These are phyloP conservation scores for Tapirus indicus DNA, from an alignment of 2,797 vertebrate genomes.

Conservation along the genomic window DNA sequence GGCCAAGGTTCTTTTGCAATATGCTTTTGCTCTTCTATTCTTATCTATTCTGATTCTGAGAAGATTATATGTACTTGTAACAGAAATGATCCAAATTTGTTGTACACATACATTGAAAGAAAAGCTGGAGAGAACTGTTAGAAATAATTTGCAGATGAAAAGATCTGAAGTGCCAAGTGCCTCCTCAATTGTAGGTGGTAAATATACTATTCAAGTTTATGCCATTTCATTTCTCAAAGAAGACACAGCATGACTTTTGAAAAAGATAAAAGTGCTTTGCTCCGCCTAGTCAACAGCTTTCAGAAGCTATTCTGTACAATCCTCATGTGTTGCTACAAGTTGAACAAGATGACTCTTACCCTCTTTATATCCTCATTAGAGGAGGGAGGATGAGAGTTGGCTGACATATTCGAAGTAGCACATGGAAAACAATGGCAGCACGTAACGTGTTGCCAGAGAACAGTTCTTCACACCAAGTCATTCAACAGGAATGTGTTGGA, in stretches of 20 bases:
- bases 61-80: constrained; percentile 45
- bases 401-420: not conserved
- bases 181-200: not conserved
- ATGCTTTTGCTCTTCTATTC: constrained; percentile 21
- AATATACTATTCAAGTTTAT: constrained; percentile 64
- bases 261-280: constrained; percentile 18
- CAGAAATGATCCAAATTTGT: constrained; percentile 73
- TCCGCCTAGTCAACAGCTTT: not conserved
- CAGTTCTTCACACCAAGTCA: not conserved
- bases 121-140: constrained; percentile 47
- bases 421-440: not conserved
- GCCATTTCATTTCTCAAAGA: constrained; percentile 50
- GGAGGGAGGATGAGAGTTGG: not conserved
- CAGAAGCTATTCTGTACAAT: not conserved
- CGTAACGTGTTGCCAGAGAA: not conserved
- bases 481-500: not conserved
- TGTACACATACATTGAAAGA: constrained; percentile 58
- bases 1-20: constrained; percentile 1
- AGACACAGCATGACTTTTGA: not conserved
- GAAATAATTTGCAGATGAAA: constrained; percentile 52
- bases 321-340: not conserved
- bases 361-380: not conserved
- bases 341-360: not conserved
- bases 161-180: constrained; percentile 44
- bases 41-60: constrained; percentile 37